phyloP scores from a whole-genome alignment of 2,797 vertebrate species.

The Spea hammondii region DNA sequence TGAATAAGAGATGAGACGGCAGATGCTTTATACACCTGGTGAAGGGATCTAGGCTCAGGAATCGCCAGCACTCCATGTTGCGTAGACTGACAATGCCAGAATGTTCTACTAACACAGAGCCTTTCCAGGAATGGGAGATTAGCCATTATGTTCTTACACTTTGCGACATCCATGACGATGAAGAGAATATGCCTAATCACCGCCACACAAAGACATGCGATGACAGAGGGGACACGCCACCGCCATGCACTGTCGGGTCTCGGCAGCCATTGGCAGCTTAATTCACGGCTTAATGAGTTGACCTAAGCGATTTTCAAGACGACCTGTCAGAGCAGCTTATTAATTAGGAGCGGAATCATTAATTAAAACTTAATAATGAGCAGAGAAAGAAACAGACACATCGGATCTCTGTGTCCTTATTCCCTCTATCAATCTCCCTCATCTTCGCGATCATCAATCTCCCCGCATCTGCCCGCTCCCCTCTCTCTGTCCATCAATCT shows the following conservation, averaged over 20 bases:
- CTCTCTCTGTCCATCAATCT: constrained; percentile 13
- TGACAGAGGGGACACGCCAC: constrained; percentile 5
- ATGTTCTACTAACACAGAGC: too few relatives aligned
- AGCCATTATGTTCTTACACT: too few relatives aligned
- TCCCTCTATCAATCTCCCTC: constrained; percentile 20
- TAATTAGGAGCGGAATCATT: constrained; percentile 38
- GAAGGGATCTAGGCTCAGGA: too few relatives aligned
- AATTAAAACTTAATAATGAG: constrained; percentile 33
- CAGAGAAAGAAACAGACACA: constrained; percentile 17
- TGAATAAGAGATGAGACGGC: too few relatives aligned
- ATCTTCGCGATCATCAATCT: constrained; percentile 21
- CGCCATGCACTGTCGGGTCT: constrained; percentile 1
- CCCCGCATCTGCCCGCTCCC: not conserved
- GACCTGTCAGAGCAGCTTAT: constrained; percentile 29
- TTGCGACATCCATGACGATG: not conserved
- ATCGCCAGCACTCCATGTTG: too few relatives aligned
- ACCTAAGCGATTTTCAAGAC: constrained; percentile 33
- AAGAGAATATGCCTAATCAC: not conserved
- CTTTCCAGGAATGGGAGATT: too few relatives aligned
- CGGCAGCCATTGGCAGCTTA: constrained; percentile 10
- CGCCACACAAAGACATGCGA: not conserved
- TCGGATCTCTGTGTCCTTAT: not conserved
- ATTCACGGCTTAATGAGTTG: constrained; percentile 42
- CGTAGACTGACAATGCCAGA: too few relatives aligned
- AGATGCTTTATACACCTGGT: too few relatives aligned